Conservation (phyloP, 2,888 invertebrate species). For the Tribolium freemani region DNA sequence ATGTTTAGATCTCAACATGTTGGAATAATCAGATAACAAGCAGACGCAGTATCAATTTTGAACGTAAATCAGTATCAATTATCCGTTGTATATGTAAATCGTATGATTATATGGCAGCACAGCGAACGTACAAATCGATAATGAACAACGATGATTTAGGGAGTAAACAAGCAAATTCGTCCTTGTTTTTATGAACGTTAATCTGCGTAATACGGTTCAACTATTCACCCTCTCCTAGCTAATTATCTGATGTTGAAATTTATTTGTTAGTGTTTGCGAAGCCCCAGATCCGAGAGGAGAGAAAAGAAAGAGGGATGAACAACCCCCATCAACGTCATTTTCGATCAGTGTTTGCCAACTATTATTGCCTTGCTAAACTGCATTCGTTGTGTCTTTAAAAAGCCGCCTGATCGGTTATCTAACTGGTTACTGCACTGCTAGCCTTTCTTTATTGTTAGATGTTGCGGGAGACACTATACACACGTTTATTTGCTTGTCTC, state of each 20-base stretch:
- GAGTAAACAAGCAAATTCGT: slow-evolving; percentile 20
- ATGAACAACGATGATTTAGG: background rate
- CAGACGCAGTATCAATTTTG: slow-evolving; percentile 9
- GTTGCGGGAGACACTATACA: slow-evolving; percentile 51
- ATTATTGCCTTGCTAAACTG: slow-evolving; percentile 58
- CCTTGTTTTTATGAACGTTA: slow-evolving; percentile 3
- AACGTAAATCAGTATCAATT: slow-evolving; percentile 18
- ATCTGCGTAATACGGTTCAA: slow-evolving; percentile 3
- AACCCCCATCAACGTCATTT: slow-evolving; percentile 54
- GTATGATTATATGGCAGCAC: background rate
- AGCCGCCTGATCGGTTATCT: slow-evolving; percentile 53
- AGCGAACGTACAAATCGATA: background rate
- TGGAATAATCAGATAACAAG: no score
- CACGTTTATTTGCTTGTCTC: slow-evolving; percentile 43
- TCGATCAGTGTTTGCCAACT: slow-evolving; percentile 56
- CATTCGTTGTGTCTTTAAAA: slow-evolving; percentile 54
- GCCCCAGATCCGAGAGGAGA: slow-evolving; percentile 14
- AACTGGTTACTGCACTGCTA: slow-evolving; percentile 53
- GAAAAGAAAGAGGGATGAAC: slow-evolving; percentile 36
- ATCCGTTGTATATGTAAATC: background rate
- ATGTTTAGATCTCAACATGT: no score
- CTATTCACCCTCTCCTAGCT: slow-evolving; percentile 41
- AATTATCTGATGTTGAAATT: slow-evolving; percentile 52
- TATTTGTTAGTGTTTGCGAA: slow-evolving; percentile 49
- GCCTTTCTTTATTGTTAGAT: slow-evolving; percentile 46